Base-by-base conservation (phyloP, 2,113 vertebrate genomes). In the Microtus ochrogaster region DNA sequence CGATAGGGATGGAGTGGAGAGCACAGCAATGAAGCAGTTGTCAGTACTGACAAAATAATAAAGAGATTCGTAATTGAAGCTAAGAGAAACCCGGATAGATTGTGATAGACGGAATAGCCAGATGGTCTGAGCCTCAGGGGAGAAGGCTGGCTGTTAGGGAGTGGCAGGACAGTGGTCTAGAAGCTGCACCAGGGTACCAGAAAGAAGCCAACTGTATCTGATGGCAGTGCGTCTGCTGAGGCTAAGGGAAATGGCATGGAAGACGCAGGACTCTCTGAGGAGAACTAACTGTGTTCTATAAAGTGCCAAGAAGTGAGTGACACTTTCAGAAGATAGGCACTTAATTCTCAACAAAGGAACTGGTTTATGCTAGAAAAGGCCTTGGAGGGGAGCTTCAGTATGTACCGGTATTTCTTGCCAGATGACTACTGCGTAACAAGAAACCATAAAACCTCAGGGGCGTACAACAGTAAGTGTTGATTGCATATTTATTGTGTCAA, bases 161-260 rank as follows among this genome's bases (percentile, higher is more conserved):
- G 39, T 77, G 30, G 28, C 91, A 93, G 33, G 30, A 55, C 41
- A 82, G 12, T 91, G 73, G n/a, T 82, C 90, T 89, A 68, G 74
- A 94, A 92, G 92, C 91, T 84, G 28, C 30, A 73, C 10, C 87
- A 63, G 61, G 33, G 49, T 47, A 78, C 61, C 41, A 82, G 44
- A 95, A 74, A 94, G 77, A 94, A 86, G 55, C 28, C 87, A 78
- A 68, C 22, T 16, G 22, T 70, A 26, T 44, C 49, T 91, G 8
- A 6, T 77, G 58, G 87, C 72, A 58, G 21, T 44, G 49, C 77
- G 3, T 86, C 13, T 68, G 10, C 78, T 91, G 49, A 28, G 30
- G 68, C 11, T 52, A 72, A 74, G 87, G 65, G 16, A 91, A 91
- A 58, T 44, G 36, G 17, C 65, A 39, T 19, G 36, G 41, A 94